phyloP scores from a whole-genome alignment of 2,797 vertebrate species.

The Esox lucius region DNA sequence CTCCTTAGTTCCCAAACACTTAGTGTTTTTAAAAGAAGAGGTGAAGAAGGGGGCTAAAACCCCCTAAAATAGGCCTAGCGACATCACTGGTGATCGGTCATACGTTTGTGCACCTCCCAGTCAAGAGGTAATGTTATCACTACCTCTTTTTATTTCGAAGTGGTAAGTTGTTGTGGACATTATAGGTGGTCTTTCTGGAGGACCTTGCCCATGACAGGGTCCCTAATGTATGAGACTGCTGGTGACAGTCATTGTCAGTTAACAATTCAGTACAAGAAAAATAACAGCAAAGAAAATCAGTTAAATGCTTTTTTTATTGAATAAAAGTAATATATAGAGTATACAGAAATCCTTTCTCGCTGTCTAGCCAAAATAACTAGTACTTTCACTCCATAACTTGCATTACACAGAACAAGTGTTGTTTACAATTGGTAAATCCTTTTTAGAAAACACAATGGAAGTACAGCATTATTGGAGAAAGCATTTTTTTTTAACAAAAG shows the following conservation, averaged over 20 bases:
- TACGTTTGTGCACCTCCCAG: too few species aligned
- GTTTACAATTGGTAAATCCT: slow-evolving; percentile 25
- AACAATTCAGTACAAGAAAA: slow-evolving; percentile 1
- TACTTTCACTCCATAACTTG: slow-evolving; percentile 46
- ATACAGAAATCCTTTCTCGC: slow-evolving; percentile 35
- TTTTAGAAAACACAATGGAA: neutral
- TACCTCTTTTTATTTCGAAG: too few species aligned
- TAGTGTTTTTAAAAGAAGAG: too few species aligned
- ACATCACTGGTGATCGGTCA: too few species aligned
- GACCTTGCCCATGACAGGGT: neutral
- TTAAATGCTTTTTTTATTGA: slow-evolving; percentile 59
- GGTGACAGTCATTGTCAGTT: too few species aligned
- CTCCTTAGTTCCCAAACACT: too few species aligned
- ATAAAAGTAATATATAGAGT: slow-evolving; percentile 42
- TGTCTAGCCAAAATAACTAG: slow-evolving; percentile 40
- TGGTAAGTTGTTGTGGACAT: too few species aligned
- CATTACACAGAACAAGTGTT: slow-evolving; percentile 22
- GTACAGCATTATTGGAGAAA: neutral
- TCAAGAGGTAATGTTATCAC: too few species aligned
- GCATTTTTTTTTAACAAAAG: slow-evolving; percentile 4
- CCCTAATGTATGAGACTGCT: too few species aligned
- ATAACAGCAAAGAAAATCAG: slow-evolving; percentile 13
- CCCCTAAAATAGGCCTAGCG: too few species aligned
- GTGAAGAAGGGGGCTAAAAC: too few species aligned
- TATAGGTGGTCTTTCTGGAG: neutral